Conservation (phyloP, 2,888 invertebrate species). For the Parnassius apollo region DNA sequence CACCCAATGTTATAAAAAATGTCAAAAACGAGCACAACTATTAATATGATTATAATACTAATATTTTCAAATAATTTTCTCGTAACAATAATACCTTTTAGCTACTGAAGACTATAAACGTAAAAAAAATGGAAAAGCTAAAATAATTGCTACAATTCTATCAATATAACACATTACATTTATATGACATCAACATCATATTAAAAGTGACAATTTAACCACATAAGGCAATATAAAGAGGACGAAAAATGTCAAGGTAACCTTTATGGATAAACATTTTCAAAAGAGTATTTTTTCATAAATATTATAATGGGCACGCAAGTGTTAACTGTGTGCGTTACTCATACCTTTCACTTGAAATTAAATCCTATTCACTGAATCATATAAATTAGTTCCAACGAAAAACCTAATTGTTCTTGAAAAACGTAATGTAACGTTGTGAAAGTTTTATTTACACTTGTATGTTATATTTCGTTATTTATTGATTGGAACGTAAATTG, state of each 20-base stretch:
- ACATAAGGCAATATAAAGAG: background rate
- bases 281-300: conserved; percentile 16
- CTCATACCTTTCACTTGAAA: conserved; percentile 20
- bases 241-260: conserved; percentile 15
- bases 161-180: too few species aligned
- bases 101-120: too few species aligned
- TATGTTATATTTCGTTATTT: background rate
- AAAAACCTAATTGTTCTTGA: conserved; percentile 8
- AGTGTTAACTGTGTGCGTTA: conserved; percentile 10
- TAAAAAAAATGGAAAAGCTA: too few species aligned
- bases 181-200: too few species aligned
- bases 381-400: conserved; percentile 14
- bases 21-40: too few species aligned
- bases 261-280: conserved; percentile 2
- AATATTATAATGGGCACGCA: conserved; percentile 20
- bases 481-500: conserved; percentile 1
- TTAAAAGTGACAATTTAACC: background rate
- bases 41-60: too few species aligned
- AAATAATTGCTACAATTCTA: too few species aligned
- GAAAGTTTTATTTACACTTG: background rate
- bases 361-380: conserved; percentile 14
- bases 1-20: too few species aligned
- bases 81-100: too few species aligned
- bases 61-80: too few species aligned
- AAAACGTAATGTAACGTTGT: conserved; percentile 3